Percentiles rank a stretch among this genome's conserved stretches.
Conservation (phyloP, 2,113 vertebrate genomes). For the Coracopsis vasa region DNA sequence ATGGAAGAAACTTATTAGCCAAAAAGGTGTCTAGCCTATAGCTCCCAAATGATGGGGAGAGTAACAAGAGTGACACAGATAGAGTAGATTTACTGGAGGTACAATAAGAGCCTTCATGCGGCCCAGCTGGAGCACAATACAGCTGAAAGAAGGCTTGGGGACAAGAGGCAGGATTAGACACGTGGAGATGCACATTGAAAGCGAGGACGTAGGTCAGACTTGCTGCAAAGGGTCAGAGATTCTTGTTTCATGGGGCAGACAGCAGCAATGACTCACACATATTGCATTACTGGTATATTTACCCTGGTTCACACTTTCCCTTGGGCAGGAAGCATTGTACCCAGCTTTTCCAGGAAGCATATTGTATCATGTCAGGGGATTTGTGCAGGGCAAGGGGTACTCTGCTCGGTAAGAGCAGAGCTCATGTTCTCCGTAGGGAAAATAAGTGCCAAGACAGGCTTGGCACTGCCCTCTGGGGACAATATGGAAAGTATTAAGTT, state of each 20-base stretch:
- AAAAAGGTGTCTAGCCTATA: neutral
- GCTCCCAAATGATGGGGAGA: neutral
- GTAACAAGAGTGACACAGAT: neutral
- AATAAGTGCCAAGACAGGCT: neutral
- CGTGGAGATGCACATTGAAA: accelerated
- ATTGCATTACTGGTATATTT: neutral
- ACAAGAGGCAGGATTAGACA: neutral
- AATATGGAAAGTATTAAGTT: neutral
- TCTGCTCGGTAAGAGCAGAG: neutral
- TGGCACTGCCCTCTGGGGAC: neutral
- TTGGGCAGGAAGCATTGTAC: neutral
- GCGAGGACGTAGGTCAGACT: accelerated
- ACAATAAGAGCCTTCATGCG: neutral
- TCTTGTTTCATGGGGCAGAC: neutral
- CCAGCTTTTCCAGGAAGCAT: neutral
- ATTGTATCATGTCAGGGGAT: neutral
- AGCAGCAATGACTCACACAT: accelerated
- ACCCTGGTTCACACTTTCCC: accelerated
- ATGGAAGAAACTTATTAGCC: neutral
- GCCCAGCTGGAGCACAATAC: neutral
- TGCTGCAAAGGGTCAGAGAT: neutral
- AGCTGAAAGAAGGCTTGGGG: neutral
- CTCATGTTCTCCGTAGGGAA: neutral
- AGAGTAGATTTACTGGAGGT: neutral
- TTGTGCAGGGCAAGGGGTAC: neutral